Evolutionary conservation across 2,113 vertebrate species (phyloP).

Genomic region (Lamprotornis superbus): DNA sequence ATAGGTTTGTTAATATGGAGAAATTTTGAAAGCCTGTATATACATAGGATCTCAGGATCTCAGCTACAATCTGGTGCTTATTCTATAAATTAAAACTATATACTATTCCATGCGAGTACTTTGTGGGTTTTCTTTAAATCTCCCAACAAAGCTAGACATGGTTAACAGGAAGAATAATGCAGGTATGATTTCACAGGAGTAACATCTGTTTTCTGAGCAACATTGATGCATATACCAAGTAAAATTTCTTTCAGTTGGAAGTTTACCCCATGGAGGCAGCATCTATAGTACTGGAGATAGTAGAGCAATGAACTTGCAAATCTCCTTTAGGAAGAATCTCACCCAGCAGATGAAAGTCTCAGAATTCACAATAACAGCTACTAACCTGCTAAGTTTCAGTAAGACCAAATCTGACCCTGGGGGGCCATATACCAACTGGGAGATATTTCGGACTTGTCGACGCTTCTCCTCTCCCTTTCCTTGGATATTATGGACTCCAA

Average conservation of each 20-base stretch:
- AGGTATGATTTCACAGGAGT: not conserved
- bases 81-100: not conserved
- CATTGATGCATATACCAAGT: not conserved
- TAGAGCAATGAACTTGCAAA: not conserved
- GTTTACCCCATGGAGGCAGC: not conserved
- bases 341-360: not conserved
- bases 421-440: constrained; percentile 91
- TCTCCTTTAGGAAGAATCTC: not conserved
- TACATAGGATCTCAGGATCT: not conserved
- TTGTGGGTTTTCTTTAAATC: not conserved
- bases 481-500: constrained; percentile 87
- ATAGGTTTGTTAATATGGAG: not conserved
- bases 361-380: not conserved
- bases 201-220: not conserved
- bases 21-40: not conserved
- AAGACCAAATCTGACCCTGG: constrained; percentile 90
- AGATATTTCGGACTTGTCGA: constrained; percentile 87
- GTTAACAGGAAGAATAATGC: not conserved
- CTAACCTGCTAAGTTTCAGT: constrained; percentile 88
- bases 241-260: not conserved
- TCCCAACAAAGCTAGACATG: not conserved
- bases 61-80: not conserved
- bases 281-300: not conserved
- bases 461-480: constrained; percentile 78
- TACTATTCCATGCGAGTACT: not conserved